Base-by-base conservation (phyloP, 2,113 vertebrate genomes). In the Siniperca chuatsi region DNA sequence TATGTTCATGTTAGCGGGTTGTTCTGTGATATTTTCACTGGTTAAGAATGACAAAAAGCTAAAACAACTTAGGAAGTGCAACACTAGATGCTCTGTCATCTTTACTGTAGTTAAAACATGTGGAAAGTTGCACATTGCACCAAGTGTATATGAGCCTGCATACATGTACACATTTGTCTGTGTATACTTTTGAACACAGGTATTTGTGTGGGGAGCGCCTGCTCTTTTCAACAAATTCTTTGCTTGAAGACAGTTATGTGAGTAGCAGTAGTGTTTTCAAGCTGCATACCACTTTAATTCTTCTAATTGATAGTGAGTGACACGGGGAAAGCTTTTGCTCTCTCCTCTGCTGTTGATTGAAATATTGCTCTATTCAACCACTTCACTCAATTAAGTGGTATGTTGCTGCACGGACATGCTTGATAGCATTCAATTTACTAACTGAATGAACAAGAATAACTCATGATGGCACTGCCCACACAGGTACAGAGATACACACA, bases 351-450 rank as follows among this genome's bases (percentile, higher is more conserved):
- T 33, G 81, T 16, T 76, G 84, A 90, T 78, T 92, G 86, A 93
- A 91, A 90, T 89, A 91, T 86, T 75, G 82, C 90, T 86, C 89
- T 37, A 69, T 93, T 89, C 87, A 83, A 80, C 83, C 87, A 74
- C 91, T 89, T 93, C 85, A 87, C 91, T 92, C 78, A 75, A 81
- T 89, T 91, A 92, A 91, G 89, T 88, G 89, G 37, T 84, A 70
- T 77, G 86, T 88, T 81, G 78, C 87, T 77, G 87, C 72, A 42
- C 35, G 57, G 89, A 89, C 91, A 85, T 88, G 87, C 91, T 90
- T 87, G 83, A 85, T 80, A 61, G 87, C 80, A 2, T 87, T 87
- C 89, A 82, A 89, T 93, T 90, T 82, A 66, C 80, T 86, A 58
- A 84, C 82, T 52, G 86, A 90, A 88, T 73, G 80, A 84, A 64